Conservation (phyloP, 2,888 invertebrate species). For the Quadriops clusia region DNA sequence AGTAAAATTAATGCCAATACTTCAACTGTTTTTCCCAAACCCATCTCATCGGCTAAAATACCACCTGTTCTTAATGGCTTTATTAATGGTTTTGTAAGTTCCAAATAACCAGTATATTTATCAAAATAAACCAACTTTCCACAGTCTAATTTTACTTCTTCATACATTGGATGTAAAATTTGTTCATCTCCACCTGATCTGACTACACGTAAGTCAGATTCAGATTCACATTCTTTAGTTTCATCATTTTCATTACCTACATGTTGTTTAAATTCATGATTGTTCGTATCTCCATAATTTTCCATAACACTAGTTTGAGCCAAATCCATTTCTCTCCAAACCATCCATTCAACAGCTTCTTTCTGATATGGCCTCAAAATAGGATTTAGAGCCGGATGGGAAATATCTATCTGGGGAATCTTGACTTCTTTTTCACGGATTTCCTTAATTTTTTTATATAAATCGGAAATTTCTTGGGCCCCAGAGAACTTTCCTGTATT, state of each 20-base stretch:
- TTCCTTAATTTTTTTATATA: too few species aligned
- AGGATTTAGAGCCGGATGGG: conserved; percentile 40
- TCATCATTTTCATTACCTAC: too few species aligned
- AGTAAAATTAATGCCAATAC: conserved; percentile 52
- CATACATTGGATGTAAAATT: conserved; percentile 29
- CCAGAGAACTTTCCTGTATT: too few species aligned
- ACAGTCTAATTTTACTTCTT: conserved; percentile 24
- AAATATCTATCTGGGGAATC: conserved; percentile 19
- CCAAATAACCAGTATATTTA: conserved; percentile 37
- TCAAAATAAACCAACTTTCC: conserved; percentile 30
- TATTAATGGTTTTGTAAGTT: conserved; percentile 30
- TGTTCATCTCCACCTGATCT: too few species aligned
- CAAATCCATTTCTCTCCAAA: conserved; percentile 49
- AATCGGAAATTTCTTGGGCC: too few species aligned
- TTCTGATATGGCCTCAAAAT: conserved; percentile 51
- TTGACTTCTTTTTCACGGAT: not conserved
- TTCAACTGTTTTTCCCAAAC: conserved; percentile 70
- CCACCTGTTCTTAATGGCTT: conserved; percentile 46
- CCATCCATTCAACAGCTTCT: conserved; percentile 57
- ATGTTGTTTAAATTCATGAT: too few species aligned
- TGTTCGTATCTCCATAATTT: too few species aligned
- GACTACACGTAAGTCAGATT: too few species aligned
- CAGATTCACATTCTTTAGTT: too few species aligned
- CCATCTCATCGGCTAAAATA: conserved; percentile 73
- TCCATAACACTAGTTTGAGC: too few species aligned